These are phyloP conservation scores for Tanypteryx hageni DNA, from an alignment of 2,888 invertebrate genomes.

Conservation along the genomic window DNA sequence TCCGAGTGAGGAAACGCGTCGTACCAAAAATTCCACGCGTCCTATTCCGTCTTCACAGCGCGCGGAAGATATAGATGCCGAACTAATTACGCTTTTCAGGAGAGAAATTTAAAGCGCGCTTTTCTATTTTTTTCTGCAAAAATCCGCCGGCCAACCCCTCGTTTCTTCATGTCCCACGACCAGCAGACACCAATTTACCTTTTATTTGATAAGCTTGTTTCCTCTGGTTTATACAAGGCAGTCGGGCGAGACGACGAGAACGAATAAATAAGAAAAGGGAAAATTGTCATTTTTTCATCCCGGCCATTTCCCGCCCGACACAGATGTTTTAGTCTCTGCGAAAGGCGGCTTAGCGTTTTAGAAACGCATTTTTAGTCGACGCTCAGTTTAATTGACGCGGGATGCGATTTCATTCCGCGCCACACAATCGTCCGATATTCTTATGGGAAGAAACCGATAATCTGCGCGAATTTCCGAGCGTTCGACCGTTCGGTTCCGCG, in stretches of 20 bases:
- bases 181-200: constrained; percentile 48
- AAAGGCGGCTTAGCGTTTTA: neutral
- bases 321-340: constrained; percentile 1
- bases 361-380: neutral
- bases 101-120: constrained; percentile 25
- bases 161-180: constrained; percentile 32
- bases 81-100: neutral
- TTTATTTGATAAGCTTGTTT: constrained; percentile 63
- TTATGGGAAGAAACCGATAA: neutral
- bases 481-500: neutral
- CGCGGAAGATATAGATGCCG: neutral
- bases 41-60: neutral
- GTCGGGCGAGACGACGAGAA: constrained; percentile 38
- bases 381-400: neutral
- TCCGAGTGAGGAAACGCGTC: no score
- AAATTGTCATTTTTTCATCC: constrained; percentile 40
- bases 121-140: constrained; percentile 10
- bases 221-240: constrained; percentile 55
- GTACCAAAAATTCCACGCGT: neutral
- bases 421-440: neutral
- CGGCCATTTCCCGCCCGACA: constrained; percentile 18
- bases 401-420: neutral
- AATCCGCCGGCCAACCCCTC: neutral
- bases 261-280: constrained; percentile 51
- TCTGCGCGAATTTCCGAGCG: neutral